Conservation (phyloP, 2,888 invertebrate species). For the Scrobipalpa costella region DNA sequence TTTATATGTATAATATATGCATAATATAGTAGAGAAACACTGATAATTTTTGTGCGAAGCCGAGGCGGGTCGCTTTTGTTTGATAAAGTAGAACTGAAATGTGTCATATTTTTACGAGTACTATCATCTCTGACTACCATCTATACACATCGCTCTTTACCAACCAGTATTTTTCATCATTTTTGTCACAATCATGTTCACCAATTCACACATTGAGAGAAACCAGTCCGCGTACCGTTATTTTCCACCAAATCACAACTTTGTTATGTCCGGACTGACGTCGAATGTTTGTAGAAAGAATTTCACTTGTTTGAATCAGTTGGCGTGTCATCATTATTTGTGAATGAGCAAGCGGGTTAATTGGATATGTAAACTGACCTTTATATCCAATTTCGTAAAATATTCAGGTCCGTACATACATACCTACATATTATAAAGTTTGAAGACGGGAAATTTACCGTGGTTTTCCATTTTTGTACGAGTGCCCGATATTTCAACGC, state of each 20-base stretch:
- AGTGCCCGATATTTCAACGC: too few relatives aligned
- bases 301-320: slow-evolving; percentile 19
- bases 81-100: too few relatives aligned
- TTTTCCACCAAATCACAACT: slow-evolving; percentile 1
- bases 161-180: neutral
- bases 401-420: neutral
- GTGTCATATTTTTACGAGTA: too few relatives aligned
- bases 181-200: slow-evolving; percentile 5
- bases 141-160: neutral
- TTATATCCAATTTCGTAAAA: slow-evolving; percentile 12
- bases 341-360: neutral
- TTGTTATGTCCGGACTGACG: neutral
- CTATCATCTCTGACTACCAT: neutral
- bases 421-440: neutral
- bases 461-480: too few relatives aligned
- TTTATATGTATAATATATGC: too few relatives aligned
- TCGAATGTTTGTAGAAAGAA: slow-evolving; percentile 19
- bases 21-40: too few relatives aligned
- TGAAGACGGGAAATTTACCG: too few relatives aligned
- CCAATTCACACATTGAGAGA: slow-evolving; percentile 14
- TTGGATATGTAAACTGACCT: slow-evolving; percentile 20
- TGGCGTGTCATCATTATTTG: slow-evolving; percentile 2
- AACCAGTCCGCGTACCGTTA: slow-evolving; percentile 8
- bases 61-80: too few relatives aligned
- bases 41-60: too few relatives aligned